Evolutionary conservation across 2,888 invertebrate genomes (phyloP).

Genomic region (Oegoconia quadripuncta): DNA sequence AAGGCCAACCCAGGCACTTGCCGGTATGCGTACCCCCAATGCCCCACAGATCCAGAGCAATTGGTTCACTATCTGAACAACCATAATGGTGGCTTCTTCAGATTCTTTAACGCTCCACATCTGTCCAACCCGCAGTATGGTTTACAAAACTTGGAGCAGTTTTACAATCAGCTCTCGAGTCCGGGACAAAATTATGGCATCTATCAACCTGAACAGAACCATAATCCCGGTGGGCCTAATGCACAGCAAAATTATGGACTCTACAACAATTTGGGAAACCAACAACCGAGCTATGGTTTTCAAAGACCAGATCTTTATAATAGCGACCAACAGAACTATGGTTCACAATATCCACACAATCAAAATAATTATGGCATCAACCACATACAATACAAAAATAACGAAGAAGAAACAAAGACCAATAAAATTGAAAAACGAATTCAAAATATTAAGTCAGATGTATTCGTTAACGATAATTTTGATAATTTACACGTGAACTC

Average conservation of each 20-base stretch:
- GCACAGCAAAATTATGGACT: conserved; percentile 9
- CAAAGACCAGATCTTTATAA: conserved; percentile 20
- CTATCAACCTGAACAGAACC: conserved; percentile 10
- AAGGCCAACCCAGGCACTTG: conserved; percentile 79
- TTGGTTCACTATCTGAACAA: conserved; percentile 90
- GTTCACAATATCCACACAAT: conserved; percentile 33
- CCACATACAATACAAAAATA: conserved; percentile 26
- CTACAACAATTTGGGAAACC: conserved; percentile 11
- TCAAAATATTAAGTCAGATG: conserved; percentile 43
- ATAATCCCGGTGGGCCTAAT: conserved; percentile 11
- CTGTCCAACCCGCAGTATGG: conserved; percentile 9
- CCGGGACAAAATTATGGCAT: conserved; percentile 15
- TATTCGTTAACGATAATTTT: conserved; percentile 22
- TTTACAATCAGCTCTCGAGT: conserved; percentile 46
- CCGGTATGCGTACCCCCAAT: conserved; percentile 83
- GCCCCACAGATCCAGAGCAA: conserved; percentile 85
- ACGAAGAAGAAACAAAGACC: conserved; percentile 9
- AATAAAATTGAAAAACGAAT: conserved; percentile 49
- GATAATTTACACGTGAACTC: conserved; percentile 24
- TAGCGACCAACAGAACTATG: conserved; percentile 32
- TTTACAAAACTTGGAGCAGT: conserved; percentile 48
- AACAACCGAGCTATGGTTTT: conserved; percentile 20
- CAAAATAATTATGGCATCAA: conserved; percentile 29
- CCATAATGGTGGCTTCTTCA: conserved; percentile 91
- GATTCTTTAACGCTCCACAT: conserved; percentile 83